A percentile compares a stretch with the other conserved stretches of the same genome.
phyloP scores from a whole-genome alignment of 2,888 invertebrate species.

The Andrena marginata region DNA sequence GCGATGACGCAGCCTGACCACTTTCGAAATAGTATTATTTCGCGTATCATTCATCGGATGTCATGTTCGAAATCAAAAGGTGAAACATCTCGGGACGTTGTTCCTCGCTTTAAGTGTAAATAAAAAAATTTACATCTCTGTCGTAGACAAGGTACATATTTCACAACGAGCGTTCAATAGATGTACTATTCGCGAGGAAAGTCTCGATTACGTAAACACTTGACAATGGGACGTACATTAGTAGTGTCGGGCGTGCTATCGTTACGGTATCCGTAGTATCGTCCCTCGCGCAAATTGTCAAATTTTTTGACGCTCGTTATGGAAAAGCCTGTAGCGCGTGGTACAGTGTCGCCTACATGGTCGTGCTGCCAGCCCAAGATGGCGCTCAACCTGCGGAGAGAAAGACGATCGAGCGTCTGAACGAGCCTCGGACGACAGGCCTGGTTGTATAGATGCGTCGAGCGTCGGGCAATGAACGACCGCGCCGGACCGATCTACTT shows the following conservation, averaged over 20 bases:
- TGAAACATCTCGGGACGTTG: background rate
- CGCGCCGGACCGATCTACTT: constrained; percentile 49
- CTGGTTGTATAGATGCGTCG: constrained; percentile 33
- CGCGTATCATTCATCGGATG: background rate
- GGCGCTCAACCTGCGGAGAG: constrained; percentile 65
- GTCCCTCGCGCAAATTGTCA: background rate
- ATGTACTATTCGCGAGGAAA: background rate
- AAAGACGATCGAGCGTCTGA: constrained; percentile 63
- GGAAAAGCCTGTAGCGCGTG: constrained; percentile 31
- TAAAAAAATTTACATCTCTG: background rate
- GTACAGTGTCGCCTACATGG: constrained; percentile 51
- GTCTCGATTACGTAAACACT: background rate
- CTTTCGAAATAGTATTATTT: constrained; percentile 14
- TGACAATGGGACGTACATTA: background rate
- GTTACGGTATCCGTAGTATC: background rate
- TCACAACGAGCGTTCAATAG: background rate
- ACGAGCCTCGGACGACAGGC: constrained; percentile 24
- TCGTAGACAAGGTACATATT: background rate
- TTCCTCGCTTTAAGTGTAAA: background rate
- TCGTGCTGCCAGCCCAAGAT: constrained; percentile 56
- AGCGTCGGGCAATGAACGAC: constrained; percentile 52
- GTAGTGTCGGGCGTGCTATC: no score
- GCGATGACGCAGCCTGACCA: background rate
- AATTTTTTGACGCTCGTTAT: constrained; percentile 6
- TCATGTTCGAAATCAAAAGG: background rate